Percentiles rank a stretch among this genome's conserved stretches.
phyloP scores from a whole-genome alignment of 1,140 invertebrate genomes.

The Drosophila fuyamai region DNA sequence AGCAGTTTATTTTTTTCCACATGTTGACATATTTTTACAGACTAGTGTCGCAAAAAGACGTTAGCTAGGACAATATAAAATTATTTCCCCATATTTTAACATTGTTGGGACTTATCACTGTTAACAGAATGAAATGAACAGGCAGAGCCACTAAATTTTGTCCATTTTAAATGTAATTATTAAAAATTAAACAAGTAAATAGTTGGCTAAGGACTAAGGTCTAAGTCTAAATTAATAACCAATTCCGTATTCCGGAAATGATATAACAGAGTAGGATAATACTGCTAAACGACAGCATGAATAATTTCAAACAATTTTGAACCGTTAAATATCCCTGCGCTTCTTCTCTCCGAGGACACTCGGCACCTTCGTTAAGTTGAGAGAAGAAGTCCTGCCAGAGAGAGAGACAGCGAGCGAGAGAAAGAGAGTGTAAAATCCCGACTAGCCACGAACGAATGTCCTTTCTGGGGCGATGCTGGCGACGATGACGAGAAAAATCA shows the following conservation, averaged over 20 bases:
- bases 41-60: too few relatives aligned
- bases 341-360: not conserved
- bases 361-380: slow-evolving; percentile 33
- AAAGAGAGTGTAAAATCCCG: slow-evolving; percentile 22
- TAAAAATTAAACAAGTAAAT: not conserved
- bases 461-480: slow-evolving; percentile 73
- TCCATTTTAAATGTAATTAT: too few relatives aligned
- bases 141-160: not conserved
- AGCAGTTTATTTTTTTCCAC: not conserved
- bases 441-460: slow-evolving; percentile 23
- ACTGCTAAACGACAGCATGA: not conserved
- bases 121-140: not conserved
- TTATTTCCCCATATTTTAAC: slow-evolving; percentile 29
- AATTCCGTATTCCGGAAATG: too few relatives aligned
- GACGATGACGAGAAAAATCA: slow-evolving; percentile 78
- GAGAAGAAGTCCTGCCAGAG: not conserved
- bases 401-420: not conserved
- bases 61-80: not conserved
- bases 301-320: not conserved
- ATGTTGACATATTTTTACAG: too few relatives aligned
- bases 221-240: too few relatives aligned
- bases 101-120: slow-evolving; percentile 23
- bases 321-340: slow-evolving; percentile 19
- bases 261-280: not conserved
- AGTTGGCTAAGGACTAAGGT: too few relatives aligned